phyloP scores from a whole-genome alignment of 64 coral and sea anemone species.

The Trachythela sp. region DNA sequence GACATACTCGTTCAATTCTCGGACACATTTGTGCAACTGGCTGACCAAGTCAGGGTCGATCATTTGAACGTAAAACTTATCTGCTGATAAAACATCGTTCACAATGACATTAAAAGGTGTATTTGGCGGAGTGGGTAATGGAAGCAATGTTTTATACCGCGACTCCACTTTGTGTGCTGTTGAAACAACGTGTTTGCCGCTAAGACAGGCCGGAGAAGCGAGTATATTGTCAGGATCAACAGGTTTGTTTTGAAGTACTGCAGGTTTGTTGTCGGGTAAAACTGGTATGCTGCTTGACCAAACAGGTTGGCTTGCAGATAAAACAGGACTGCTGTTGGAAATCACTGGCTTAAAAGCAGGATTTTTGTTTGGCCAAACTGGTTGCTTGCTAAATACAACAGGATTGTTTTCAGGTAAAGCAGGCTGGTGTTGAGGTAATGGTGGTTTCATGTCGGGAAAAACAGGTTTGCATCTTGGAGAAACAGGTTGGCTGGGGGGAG shows the following conservation, averaged over 20 bases:
- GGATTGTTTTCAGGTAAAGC: too few relatives aligned
- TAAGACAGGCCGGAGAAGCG: too few relatives aligned
- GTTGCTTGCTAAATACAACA: too few relatives aligned
- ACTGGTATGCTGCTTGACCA: not conserved
- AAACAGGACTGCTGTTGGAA: not conserved
- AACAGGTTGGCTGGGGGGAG: too few relatives aligned
- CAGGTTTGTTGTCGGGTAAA: not conserved
- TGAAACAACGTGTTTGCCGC: too few relatives aligned
- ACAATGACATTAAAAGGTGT: conserved; percentile 67
- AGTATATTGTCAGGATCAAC: not conserved
- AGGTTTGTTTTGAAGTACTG: not conserved
- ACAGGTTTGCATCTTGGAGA: too few relatives aligned
- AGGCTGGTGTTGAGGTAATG: too few relatives aligned
- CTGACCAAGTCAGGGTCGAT: conserved; percentile 46
- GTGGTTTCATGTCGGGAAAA: too few relatives aligned
- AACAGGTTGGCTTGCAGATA: not conserved
- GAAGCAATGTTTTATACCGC: not conserved
- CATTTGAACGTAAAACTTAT: conserved; percentile 69
- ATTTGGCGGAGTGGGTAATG: not conserved
- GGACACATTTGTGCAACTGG: conserved; percentile 41
- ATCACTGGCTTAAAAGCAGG: not conserved
- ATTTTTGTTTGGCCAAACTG: too few relatives aligned
- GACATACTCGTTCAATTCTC: conserved; percentile 51
- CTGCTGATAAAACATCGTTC: conserved; percentile 50
- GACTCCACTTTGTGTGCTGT: too few relatives aligned